Base-by-base conservation (phyloP, 2,888 invertebrate genomes). In the Malacosoma neustria region DNA sequence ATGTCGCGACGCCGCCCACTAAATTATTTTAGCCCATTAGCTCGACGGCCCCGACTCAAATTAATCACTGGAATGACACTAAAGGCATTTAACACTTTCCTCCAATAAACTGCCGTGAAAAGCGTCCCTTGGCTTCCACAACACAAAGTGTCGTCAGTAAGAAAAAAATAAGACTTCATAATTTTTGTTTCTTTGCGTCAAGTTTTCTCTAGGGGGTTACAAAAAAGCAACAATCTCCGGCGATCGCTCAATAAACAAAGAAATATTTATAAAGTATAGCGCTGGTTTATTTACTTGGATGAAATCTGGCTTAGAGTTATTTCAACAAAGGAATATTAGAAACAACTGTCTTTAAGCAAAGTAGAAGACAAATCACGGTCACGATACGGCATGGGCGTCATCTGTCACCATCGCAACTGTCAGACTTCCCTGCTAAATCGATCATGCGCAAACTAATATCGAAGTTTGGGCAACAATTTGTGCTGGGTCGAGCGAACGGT, bases 361-460 rank as follows among this genome's bases (percentile, higher is more conserved):
- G 67, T 75, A 64, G 61, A 65, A 76, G 79, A 81, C 81, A 79
- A 81, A 82, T 81, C 73, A 72, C 73, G 71, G 59, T 51, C 51
- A 60, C 72, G 73, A 71, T 79, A 73, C 76, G 75, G 72, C 70
- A 64, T 61, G 63, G 53, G 69, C 72, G 68, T 81, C 82, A 82
- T 84, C 82, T 76, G 80, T 82, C 77, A 80, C 73, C 63, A 76
- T 79, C 77, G 67, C 49, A 80, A 79, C 80, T 81, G 81, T 81
- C 82, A 77, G 75, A 81, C 69, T 72, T 68, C 69, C 61, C 66
- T 64, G 77, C 67, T 65, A 66, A 72, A 84, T 82, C 82, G 81
- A 82, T 84, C 82, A 84, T 75, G 72, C 64, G 70, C 70, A 60
- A 84, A 84, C 79, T 82, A 84, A 82, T 84, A 81, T 80, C 73